Conservation (phyloP, 1,140 invertebrate genomes). For the Macrotrachela quadricornifera region DNA sequence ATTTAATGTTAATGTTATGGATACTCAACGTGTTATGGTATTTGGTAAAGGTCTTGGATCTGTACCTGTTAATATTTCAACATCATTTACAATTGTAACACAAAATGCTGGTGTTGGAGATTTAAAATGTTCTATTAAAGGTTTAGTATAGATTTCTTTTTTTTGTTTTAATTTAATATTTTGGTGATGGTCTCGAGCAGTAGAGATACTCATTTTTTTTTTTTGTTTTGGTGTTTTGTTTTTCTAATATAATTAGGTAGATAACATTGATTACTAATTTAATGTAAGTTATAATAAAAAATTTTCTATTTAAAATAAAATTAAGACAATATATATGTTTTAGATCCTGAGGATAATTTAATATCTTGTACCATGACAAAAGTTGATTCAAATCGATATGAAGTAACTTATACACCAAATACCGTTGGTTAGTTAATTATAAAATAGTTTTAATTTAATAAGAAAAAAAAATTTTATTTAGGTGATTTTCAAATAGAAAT, state of each 20-base stretch:
- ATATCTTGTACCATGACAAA: conserved; percentile 7
- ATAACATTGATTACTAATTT: too few species aligned
- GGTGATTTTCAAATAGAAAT: conserved; percentile 77
- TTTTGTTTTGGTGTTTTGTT: neutral
- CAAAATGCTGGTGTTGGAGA: conserved; percentile 4
- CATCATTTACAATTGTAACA: conserved; percentile 9
- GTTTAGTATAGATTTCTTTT: conserved; percentile 1
- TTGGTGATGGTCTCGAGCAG: conserved; percentile 42
- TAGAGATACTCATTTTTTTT: conserved; percentile 41
- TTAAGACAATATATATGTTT: too few species aligned
- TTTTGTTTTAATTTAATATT: conserved; percentile 58
- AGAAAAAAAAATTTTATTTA: conserved; percentile 21
- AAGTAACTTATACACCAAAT: neutral
- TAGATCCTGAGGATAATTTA: too few species aligned
- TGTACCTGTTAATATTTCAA: conserved; percentile 8
- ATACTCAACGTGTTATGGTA: conserved; percentile 16
- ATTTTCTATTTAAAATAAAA: too few species aligned
- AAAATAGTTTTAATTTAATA: conserved; percentile 9
- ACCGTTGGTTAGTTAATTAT: conserved; percentile 11
- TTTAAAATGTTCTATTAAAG: neutral
- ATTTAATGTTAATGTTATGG: conserved; percentile 19
- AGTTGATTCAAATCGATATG: conserved; percentile 11
- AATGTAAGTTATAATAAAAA: too few species aligned
- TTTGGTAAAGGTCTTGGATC: conserved; percentile 13
- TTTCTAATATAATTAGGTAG: too few species aligned